A percentile compares a stretch with the other conserved stretches of the same genome.
phyloP scores from a whole-genome alignment of 2,888 invertebrate genomes.

The Lingula anatina region DNA sequence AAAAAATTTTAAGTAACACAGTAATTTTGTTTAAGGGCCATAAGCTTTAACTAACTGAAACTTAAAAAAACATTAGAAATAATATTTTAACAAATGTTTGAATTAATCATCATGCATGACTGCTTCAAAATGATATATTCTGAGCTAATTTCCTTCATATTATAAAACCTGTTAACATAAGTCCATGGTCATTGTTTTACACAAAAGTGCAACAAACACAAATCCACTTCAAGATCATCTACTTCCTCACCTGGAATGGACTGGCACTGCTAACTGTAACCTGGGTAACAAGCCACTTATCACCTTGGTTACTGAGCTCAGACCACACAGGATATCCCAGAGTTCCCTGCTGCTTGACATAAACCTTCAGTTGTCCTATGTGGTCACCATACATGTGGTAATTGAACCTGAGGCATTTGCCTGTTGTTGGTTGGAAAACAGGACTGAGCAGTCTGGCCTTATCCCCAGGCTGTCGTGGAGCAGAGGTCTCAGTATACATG shows the following conservation, averaged over 20 bases:
- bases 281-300: conserved; percentile 31
- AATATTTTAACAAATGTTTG: too few species aligned
- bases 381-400: conserved; percentile 44
- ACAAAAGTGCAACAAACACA: too few species aligned
- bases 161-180: too few species aligned
- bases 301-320: conserved; percentile 31
- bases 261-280: conserved; percentile 22
- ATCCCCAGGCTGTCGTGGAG: conserved; percentile 23
- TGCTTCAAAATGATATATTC: too few species aligned
- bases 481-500: conserved; percentile 32
- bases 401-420: conserved; percentile 41
- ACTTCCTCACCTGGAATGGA: conserved; percentile 11
- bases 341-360: conserved; percentile 14
- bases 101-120: too few species aligned
- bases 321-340: conserved; percentile 18
- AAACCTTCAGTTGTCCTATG: conserved; percentile 36
- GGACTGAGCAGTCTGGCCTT: conserved; percentile 31
- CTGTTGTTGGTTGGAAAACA: conserved; percentile 14
- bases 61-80: too few species aligned
- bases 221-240: too few species aligned
- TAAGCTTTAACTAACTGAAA: too few species aligned
- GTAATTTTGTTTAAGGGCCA: too few species aligned
- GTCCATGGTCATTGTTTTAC: too few species aligned
- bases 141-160: too few species aligned
- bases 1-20: too few species aligned